phyloP scores from a whole-genome alignment of 2,113 vertebrate genomes.

The Brienomyrus longianalis region DNA sequence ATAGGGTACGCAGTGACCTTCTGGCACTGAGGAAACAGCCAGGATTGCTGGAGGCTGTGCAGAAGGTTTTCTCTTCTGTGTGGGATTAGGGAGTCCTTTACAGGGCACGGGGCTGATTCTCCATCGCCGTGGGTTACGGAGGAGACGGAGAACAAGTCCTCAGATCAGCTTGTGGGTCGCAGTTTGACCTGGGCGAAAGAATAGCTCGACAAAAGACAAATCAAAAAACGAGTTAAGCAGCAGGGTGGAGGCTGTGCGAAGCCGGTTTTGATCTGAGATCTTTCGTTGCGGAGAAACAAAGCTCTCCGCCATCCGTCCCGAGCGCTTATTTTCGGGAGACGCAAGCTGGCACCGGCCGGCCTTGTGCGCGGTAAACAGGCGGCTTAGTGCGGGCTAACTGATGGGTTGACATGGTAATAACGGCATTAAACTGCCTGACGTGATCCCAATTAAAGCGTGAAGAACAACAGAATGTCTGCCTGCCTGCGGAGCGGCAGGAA shows the following conservation, averaged over 20 bases:
- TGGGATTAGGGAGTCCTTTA: not conserved
- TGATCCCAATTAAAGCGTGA: constrained; percentile 5
- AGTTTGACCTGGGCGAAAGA: not conserved
- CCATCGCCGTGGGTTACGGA: not conserved
- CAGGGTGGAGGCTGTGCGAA: not conserved
- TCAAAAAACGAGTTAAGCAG: not conserved
- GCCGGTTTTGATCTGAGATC: not conserved
- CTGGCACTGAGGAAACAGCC: not conserved
- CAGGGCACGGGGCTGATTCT: not conserved
- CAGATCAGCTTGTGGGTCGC: not conserved
- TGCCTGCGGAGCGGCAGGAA: not conserved
- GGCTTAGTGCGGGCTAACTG: not conserved
- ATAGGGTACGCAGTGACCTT: not conserved
- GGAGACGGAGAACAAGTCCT: not conserved
- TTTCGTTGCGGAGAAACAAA: not conserved
- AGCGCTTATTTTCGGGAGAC: not conserved
- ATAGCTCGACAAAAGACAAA: not conserved
- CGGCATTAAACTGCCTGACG: constrained; percentile 9
- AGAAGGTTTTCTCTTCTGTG: not conserved
- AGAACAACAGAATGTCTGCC: not conserved
- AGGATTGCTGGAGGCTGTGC: not conserved
- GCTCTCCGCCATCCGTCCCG: not conserved
- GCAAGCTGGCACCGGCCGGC: not conserved
- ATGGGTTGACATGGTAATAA: constrained; percentile 6
- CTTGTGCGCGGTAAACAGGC: not conserved